Evolutionary conservation across 2,888 invertebrate species (phyloP), one percentile per base, ranked within the genome.

Genomic region (Lamproptera curius): DNA sequence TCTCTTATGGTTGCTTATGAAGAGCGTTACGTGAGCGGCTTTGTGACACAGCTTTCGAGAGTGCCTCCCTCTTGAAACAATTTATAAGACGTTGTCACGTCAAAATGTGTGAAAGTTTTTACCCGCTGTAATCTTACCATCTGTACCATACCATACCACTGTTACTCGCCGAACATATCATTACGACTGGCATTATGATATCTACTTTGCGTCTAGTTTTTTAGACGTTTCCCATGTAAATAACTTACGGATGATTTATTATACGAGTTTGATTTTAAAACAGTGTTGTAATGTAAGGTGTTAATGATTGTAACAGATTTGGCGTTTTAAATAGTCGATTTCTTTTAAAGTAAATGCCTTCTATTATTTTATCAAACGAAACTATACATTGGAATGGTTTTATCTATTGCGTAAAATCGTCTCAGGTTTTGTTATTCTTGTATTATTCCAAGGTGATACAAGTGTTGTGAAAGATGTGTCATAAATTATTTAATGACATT

Each of bases 111-210:
- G n/a, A n/a, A n/a, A n/a, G n/a, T n/a, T n/a, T n/a, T n/a, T n/a
- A 9, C 2, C 8, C 41, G 36, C 41, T 46, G 2, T 10, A 4
- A 14, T 10, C 20, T 14, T 2, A n/a, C 38, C 4, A 33, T 42
- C 16, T 42, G 34, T 2, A 16, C 42, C 42, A 10, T 26, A 13
- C 28, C 17, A n/a, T 20, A 11, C 33, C 37, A 44, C 50, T 42
- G 42, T 46, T 46, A 47, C 54, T 42, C 33, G 43, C 41, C 35
- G 16, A 40, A 35, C 49, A 45, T 52, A 50, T 52, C 52, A 50
- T 54, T 55, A 53, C 43, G 46, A 43, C 49, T 46, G 49, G 42
- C 51, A 46, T 53, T 49, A 39, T 33, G 48, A 58, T 56, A 53
- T 51, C 52, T 60, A 63, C 59, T 43, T 48, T 39, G 17, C 34